Conservation (phyloP, 2,888 invertebrate genomes). For the Aphidius colemani region DNA sequence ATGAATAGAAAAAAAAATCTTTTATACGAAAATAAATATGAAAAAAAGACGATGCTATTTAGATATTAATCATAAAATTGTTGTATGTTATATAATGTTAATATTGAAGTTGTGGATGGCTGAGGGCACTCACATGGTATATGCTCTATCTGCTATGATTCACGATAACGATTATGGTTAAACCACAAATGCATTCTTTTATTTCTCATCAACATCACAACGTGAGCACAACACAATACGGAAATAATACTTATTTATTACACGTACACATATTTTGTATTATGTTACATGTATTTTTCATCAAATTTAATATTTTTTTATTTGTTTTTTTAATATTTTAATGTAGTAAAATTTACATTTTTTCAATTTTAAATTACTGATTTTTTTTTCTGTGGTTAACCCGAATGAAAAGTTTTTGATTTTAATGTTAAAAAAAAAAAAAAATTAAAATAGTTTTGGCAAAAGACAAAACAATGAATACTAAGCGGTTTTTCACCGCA, state of each 20-base stretch:
- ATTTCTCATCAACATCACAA: background rate
- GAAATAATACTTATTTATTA: background rate
- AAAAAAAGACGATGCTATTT: no score
- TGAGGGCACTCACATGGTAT: constrained; percentile 24
- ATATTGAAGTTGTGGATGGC: constrained; percentile 5
- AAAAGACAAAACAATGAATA: no score
- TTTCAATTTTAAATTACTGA: background rate
- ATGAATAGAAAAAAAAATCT: no score
- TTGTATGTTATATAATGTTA: constrained; percentile 1
- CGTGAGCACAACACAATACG: constrained; percentile 9
- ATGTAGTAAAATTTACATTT: background rate
- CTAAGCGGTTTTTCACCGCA: constrained; percentile 15
- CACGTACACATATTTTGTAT: background rate
- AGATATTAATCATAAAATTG: no score
- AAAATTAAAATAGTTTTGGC: no score
- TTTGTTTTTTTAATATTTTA: no score
- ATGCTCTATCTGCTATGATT: constrained; percentile 11
- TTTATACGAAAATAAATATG: no score
- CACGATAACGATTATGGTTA: constrained; percentile 37
- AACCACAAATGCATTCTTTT: constrained; percentile 41
- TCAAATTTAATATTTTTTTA: no score
- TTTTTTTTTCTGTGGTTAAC: no score
- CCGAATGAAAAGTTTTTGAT: no score
- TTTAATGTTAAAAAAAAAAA: no score
- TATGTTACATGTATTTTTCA: no score